phyloP scores from a whole-genome alignment of 2,113 vertebrate genomes.

The Lethenteron reissneri region DNA sequence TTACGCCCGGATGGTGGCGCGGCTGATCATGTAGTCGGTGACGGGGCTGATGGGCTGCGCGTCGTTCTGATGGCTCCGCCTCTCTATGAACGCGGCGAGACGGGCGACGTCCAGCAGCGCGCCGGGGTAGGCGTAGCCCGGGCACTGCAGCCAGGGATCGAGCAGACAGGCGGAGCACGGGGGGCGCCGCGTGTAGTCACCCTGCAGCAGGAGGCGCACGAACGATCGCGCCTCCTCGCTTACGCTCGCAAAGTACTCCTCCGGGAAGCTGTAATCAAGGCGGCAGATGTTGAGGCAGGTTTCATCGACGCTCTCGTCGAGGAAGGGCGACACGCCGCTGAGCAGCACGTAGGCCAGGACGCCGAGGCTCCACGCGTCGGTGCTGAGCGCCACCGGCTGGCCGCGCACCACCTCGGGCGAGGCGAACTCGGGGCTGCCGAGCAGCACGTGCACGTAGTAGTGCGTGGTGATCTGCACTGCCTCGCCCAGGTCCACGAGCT shows the following conservation, averaged over 20 bases:
- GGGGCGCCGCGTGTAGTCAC: constrained; percentile 57
- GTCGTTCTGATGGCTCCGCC: constrained; percentile 65
- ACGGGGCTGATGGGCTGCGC: constrained; percentile 50
- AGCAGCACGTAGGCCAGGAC: constrained; percentile 74
- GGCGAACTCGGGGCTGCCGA: constrained; percentile 81
- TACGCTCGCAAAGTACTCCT: constrained; percentile 56
- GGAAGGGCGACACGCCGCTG: constrained; percentile 79
- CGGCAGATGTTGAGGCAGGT: constrained; percentile 86
- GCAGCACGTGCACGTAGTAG: constrained; percentile 59
- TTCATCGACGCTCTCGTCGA: constrained; percentile 88
- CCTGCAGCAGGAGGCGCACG: constrained; percentile 50
- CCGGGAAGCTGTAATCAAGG: constrained; percentile 83
- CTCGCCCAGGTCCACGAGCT: constrained; percentile 74
- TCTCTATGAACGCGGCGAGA: constrained; percentile 62
- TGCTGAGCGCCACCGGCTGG: constrained; percentile 56
- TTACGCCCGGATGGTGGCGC: too few relatives aligned
- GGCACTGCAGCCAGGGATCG: constrained; percentile 66
- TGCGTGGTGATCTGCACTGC: constrained; percentile 70
- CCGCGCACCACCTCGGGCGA: constrained; percentile 83
- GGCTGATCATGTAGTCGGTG: constrained; percentile 18
- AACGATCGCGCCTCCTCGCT: constrained; percentile 75
- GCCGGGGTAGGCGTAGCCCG: constrained; percentile 59
- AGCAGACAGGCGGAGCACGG: constrained; percentile 60
- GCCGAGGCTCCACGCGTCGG: constrained; percentile 76
- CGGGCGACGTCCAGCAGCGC: constrained; percentile 65